These are phyloP conservation scores for Alectoris magna DNA, from an alignment of 2,797 vertebrate genomes.

Conservation along the genomic window DNA sequence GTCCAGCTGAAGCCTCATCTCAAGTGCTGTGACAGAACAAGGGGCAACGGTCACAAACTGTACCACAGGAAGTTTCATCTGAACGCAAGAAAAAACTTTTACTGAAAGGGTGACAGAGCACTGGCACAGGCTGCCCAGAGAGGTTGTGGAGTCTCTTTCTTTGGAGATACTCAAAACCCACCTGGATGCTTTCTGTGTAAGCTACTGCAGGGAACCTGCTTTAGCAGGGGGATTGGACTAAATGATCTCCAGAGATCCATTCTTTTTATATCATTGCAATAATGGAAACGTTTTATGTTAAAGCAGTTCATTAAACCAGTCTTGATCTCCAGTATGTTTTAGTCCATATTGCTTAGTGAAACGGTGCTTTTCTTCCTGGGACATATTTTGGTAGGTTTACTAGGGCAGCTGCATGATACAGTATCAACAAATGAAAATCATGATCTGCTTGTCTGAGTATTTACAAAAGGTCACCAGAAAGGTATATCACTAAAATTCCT, in stretches of 20 bases:
- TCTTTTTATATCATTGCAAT: background rate
- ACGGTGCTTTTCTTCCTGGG: background rate
- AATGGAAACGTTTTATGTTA: background rate
- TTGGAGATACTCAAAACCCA: background rate
- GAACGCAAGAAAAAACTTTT: background rate
- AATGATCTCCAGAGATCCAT: background rate
- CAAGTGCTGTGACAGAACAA: background rate
- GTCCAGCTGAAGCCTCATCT: background rate
- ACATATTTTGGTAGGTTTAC: background rate
- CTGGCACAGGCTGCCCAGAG: background rate
- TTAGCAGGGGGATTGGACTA: background rate
- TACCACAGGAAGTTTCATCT: background rate
- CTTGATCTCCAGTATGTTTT: background rate
- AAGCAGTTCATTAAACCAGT: background rate
- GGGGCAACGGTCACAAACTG: background rate
- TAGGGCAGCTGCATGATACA: background rate
- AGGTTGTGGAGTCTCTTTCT: background rate
- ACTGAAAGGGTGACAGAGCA: background rate
- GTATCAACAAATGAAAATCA: background rate
- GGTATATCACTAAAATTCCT: background rate
- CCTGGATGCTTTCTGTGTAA: background rate
- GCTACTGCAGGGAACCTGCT: background rate
- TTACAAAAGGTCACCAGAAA: background rate
- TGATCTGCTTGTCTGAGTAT: background rate
- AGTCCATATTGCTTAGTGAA: background rate